Evolutionary conservation across 2,797 vertebrate species (phyloP), one percentile per base, ranked within the genome.

Genomic region (Perodicticus potto): DNA sequence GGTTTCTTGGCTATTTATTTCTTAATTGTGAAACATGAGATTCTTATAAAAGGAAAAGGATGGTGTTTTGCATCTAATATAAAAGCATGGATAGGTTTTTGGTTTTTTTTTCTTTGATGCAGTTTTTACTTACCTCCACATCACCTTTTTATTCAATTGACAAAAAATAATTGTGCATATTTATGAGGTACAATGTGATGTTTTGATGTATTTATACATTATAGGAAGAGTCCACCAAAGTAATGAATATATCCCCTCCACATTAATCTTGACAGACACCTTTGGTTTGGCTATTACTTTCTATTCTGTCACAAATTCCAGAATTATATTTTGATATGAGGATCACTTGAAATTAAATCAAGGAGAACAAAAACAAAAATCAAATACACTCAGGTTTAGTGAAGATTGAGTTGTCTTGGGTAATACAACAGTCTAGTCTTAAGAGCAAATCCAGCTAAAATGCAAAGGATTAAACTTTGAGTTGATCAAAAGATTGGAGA

Each of bases 371-470:
- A 57, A 87, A 59, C 19, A 87, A 91, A 94, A 89, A 55, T 81
- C 55, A 61, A 86, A 82, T 91, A 32, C 22, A 45, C 4, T 90
- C 37, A 70, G 34, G 45, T 81, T 83, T 81, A 83, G 45, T 77
- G 78, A 95, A 92, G 72, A 96, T 34, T 94, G 94, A 93, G 74
- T 72, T 89, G 53, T 93, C 91, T 86, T 95, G 73, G 37, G 29
- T 80, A 93, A 90, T 89, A 95, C 45, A 95, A 95, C n/a, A 70
- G 83, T 81, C 77, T 86, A 17, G 93, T 94, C 81, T 96, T 83
- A 86, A 86, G 67, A 65, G 14, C 73, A 96, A 97, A 97, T 96
- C 81, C 87, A 74, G 43, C 87, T 89, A 95, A 97, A 96, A 97
- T 89, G 80, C 86, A 89, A 97, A 93, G 91, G 92, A 92, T 89